These are phyloP conservation scores for Cottus gobio DNA, from an alignment of 2,113 vertebrate genomes.

Conservation along the genomic window DNA sequence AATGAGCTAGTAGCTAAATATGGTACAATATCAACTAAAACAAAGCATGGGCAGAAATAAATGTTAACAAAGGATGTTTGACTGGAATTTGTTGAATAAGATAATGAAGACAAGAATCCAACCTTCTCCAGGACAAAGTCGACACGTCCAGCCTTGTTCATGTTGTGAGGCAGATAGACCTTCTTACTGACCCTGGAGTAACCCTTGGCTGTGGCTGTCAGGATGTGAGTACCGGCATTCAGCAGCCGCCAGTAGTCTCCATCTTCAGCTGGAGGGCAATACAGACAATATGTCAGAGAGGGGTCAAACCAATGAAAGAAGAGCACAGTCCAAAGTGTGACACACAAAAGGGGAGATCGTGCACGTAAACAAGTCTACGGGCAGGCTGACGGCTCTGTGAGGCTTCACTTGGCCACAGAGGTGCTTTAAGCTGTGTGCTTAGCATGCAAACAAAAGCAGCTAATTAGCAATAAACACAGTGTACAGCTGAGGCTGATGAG, in stretches of 20 bases:
- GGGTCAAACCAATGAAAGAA: not conserved
- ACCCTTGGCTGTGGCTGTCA: constrained; percentile 89
- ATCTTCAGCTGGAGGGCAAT: constrained; percentile 83
- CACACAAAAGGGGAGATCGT: not conserved
- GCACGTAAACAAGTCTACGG: not conserved
- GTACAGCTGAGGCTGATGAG: not conserved
- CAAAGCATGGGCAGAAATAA: not conserved
- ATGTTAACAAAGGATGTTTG: not conserved
- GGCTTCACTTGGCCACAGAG: not conserved
- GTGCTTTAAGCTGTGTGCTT: not conserved
- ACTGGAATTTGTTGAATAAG: not conserved
- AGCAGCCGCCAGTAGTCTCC: constrained; percentile 97
- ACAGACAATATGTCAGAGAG: not conserved
- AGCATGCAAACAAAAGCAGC: not conserved
- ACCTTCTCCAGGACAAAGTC: constrained; percentile 90
- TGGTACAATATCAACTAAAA: not conserved
- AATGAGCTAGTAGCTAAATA: not conserved
- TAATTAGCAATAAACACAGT: not conserved
- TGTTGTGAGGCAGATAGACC: constrained; percentile 86
- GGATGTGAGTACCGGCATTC: constrained; percentile 87
- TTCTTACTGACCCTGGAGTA: constrained; percentile 90
- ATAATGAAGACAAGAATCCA: not conserved
- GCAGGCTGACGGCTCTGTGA: not conserved
- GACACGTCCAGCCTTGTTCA: constrained; percentile 87
- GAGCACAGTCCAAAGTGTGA: not conserved